Evolutionary conservation across 2,888 invertebrate genomes (phyloP).

Genomic region (Chymomyza amoena): DNA sequence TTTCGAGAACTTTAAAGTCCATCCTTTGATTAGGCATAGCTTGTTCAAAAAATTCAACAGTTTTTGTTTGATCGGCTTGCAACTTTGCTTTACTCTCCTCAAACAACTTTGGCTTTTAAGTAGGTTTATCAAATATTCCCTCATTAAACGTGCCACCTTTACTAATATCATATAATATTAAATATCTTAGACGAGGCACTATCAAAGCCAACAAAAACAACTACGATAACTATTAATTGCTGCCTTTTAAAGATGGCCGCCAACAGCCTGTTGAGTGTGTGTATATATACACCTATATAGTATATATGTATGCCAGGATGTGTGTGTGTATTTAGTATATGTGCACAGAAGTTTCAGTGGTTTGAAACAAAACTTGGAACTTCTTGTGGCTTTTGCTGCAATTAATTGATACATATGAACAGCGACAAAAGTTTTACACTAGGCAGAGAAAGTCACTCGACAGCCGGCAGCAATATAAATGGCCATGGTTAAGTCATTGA

Average conservation of each 20-base stretch:
- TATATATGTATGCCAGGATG: background rate
- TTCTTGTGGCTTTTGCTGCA: conserved; percentile 61
- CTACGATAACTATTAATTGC: conserved; percentile 49
- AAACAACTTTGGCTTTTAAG: too few species aligned
- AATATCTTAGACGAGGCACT: too few species aligned
- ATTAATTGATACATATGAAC: conserved; percentile 71
- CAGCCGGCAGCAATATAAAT: background rate
- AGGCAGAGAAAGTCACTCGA: conserved; percentile 48
- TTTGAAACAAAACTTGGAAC: conserved; percentile 53
- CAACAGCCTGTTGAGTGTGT: conserved; percentile 3
- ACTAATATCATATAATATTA: background rate
- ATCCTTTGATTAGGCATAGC: too few species aligned
- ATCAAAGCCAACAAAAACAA: too few species aligned
- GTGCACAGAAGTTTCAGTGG: conserved; percentile 6
- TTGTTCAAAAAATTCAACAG: too few species aligned
- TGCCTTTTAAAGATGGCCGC: conserved; percentile 42
- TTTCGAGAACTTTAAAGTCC: too few species aligned
- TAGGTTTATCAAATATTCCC: background rate
- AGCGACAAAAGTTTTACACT: conserved; percentile 42
- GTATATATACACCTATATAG: too few species aligned
- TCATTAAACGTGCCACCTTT: background rate
- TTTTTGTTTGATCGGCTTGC: too few species aligned
- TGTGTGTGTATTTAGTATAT: background rate
- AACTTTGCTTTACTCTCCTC: too few species aligned
- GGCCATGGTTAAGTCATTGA: conserved; percentile 4